These are phyloP conservation scores for Alaudala cheleensis DNA, from an alignment of 2,113 vertebrate species.

Conservation along the genomic window DNA sequence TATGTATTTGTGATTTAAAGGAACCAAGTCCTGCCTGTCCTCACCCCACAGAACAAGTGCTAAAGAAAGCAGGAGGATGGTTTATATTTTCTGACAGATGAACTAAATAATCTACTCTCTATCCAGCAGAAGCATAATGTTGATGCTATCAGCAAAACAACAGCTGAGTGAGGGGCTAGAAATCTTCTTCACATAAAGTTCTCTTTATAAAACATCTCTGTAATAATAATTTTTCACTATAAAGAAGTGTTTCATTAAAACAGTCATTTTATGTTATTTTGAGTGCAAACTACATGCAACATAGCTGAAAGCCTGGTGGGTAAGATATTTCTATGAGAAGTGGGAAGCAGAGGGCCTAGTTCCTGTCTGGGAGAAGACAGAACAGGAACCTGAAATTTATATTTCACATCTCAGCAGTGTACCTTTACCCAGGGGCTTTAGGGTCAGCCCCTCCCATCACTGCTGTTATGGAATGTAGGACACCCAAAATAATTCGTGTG, in stretches of 20 bases:
- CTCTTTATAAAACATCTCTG: not conserved
- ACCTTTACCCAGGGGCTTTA: not conserved
- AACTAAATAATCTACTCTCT: not conserved
- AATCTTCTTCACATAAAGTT: not conserved
- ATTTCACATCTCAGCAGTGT: not conserved
- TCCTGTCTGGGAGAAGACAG: not conserved
- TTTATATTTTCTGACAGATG: not conserved
- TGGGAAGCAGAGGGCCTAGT: not conserved
- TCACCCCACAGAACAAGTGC: fast-evolving
- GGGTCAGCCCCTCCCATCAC: not conserved
- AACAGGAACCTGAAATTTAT: not conserved
- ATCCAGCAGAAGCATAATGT: not conserved
- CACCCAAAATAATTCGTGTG: not conserved
- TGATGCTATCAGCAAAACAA: not conserved
- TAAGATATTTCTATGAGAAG: not conserved
- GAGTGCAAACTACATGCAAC: not conserved
- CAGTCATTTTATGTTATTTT: not conserved
- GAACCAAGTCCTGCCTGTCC: not conserved
- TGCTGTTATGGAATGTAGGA: not conserved
- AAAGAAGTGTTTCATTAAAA: not conserved
- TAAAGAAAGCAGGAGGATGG: not conserved
- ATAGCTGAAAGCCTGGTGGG: not conserved
- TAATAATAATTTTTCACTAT: not conserved
- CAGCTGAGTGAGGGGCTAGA: not conserved
- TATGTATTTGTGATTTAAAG: not conserved